Base-by-base conservation (phyloP, 1,140 invertebrate species). In the Leptoteleia sp. region DNA sequence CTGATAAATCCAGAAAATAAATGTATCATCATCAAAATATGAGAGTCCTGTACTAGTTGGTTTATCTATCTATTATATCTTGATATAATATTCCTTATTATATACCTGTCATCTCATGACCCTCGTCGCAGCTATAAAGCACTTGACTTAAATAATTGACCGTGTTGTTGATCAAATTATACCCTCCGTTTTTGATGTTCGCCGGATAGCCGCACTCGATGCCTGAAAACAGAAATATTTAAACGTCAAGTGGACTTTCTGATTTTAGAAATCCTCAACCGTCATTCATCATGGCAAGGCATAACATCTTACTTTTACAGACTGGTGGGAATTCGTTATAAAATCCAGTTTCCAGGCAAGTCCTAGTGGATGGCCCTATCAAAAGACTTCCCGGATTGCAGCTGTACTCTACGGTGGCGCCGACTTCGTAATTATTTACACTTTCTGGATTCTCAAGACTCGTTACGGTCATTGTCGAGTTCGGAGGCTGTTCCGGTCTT, bases 321-420 rank as follows among this genome's bases (percentile, higher is more conserved):
- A 96, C 95, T 2, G 96, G 96, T 17, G 96, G 95, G 84, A 97
- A 97, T 87, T 97, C 96, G 79, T 96, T 96, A 85, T 97, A 98
- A 89, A 98, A 97, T 68, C 97, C 96, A 8, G 95, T 97, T 57
- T 96, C 94, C 5, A 97, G 90, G 82, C 96, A 98, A 12, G 94
- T 95, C 80, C 97, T 91, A 4, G 92, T 92, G 0, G 93, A 91
- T 0, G 96, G 96, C 3, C 96, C 96, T 16, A 97, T 94, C 0
- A 97, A 90, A 16, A 97, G 89, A 82, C 96, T 96, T 3, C 96
- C 96, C 15, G 93, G 91, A 84, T 96, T 95, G 81, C 96, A 98
- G 37, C 91, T 91, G 88, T 98, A 97, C 79, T 97, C 94, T 15
- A 98, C 94, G n/a, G 91, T 92, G 0, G 95, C 92, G 0, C 96